These are phyloP conservation scores for Rhamnusium bicolor DNA, from an alignment of 2,888 invertebrate genomes.

Conservation along the genomic window DNA sequence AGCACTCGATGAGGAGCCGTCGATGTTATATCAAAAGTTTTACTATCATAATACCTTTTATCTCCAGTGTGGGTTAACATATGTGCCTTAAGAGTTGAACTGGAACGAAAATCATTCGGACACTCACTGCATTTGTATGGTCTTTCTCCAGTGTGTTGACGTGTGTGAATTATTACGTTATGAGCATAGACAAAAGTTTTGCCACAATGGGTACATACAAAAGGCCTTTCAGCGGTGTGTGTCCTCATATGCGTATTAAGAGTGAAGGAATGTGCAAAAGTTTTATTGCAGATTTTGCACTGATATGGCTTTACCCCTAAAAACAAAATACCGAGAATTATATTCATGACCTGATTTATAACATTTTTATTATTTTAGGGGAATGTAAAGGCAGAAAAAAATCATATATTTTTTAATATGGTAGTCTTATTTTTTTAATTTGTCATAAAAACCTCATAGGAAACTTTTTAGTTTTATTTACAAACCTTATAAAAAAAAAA, in stretches of 20 bases:
- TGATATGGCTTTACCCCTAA: constrained; percentile 59
- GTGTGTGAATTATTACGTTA: constrained; percentile 62
- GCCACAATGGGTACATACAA: constrained; percentile 63
- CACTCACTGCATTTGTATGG: constrained; percentile 62
- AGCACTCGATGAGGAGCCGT: no score
- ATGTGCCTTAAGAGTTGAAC: constrained; percentile 48
- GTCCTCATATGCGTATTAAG: constrained; percentile 62
- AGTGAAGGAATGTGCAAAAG: constrained; percentile 61
- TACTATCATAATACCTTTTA: constrained; percentile 49
- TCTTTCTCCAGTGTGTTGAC: constrained; percentile 64
- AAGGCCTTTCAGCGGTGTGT: constrained; percentile 62
- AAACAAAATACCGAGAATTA: constrained; percentile 35
- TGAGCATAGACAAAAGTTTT: constrained; percentile 63
- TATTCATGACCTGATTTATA: background rate
- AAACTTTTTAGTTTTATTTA: no score
- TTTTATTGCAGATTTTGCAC: constrained; percentile 61
- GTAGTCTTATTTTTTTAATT: no score
- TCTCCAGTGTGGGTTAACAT: constrained; percentile 52
- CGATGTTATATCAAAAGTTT: background rate
- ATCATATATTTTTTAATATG: no score
- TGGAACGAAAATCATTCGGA: constrained; percentile 55
- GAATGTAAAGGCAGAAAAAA: no score
- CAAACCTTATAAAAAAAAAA: no score
- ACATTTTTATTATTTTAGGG: no score
- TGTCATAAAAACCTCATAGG: no score